phyloP scores from a whole-genome alignment of 2,113 vertebrate species.

The Platysteira castanea region DNA sequence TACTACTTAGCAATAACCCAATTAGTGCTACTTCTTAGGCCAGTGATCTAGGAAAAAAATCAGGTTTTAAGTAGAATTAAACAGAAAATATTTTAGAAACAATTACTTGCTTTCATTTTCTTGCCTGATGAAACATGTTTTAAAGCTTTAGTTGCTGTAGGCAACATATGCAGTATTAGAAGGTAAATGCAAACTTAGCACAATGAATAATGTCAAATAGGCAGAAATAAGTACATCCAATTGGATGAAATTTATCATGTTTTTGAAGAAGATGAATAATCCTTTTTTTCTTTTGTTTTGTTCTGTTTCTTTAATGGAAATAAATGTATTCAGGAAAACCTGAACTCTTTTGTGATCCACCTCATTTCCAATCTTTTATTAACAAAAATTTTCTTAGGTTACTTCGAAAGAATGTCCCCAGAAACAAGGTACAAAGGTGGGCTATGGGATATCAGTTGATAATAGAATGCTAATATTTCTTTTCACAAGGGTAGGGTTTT shows the following conservation, averaged over 20 bases:
- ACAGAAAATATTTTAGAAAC: conserved; percentile 14
- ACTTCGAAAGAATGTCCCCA: neutral
- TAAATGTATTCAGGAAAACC: neutral
- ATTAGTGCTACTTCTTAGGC: neutral
- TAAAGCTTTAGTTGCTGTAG: neutral
- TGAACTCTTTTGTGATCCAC: neutral
- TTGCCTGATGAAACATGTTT: neutral
- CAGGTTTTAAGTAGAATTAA: conserved; percentile 20
- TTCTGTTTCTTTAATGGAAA: neutral
- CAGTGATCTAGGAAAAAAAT: neutral
- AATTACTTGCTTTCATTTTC: conserved; percentile 30
- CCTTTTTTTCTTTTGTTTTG: neutral
- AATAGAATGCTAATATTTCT: neutral
- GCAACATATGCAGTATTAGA: neutral
- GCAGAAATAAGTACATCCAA: neutral
- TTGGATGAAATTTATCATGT: neutral
- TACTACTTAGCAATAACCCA: neutral
- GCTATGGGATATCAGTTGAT: neutral
- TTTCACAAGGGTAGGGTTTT: neutral
- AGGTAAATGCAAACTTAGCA: conserved; percentile 16
- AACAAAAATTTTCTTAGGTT: neutral
- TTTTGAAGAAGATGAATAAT: neutral
- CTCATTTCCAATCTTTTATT: neutral
- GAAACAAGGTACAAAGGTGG: neutral
- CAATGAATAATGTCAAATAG: neutral